Evolutionary conservation across 2,113 vertebrate species (phyloP), one percentile per base, ranked within the genome.

Genomic region (Myiagra hebetior): DNA sequence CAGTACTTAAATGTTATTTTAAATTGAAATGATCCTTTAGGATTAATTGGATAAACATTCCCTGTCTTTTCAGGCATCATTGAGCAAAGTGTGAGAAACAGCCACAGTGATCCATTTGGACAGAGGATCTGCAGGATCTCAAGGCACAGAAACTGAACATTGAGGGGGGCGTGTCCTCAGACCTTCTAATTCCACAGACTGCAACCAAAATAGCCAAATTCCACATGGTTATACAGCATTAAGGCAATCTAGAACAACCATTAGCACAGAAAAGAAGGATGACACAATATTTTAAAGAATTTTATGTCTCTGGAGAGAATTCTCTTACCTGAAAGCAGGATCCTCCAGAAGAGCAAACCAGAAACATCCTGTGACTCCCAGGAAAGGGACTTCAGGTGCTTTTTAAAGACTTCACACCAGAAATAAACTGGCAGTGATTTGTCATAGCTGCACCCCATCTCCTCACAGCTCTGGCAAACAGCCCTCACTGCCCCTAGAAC

Each of bases 211-310:
- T 1, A 0, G 2, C 11, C 30, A 84, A 84, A 44, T 10, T 26
- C 6, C 27, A 69, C 3, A 4, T 0, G 2, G 5, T 19, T 35
- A 28, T 24, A 57, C 17, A 22, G 1, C 9, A n/a, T 15, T 3
- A 63, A 27, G 4, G 4, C 28, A 63, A 53, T 20, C 39, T 15
- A 67, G n/a, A 85, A 15, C 7, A 22, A 63, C 5, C 20, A 53
- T 22, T 11, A 41, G 55, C 18, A 46, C 9, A 50, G 24, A 28
- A 83, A 68, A 79, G 11, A 63, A 64, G 2, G 3, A 22, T 10
- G 0, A 33, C 4, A 6, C 1, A 30, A 21, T 1, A 39, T 7
- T 64, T 46, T 17, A 39, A 67, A 56, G 3, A 59, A 56, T 4
- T 5, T 0, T 10, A 15, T 1, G 0, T 4, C 13, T n/a, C 44